Conservation (phyloP, 2,888 invertebrate species). For the Steinernema carpocapsae region DNA sequence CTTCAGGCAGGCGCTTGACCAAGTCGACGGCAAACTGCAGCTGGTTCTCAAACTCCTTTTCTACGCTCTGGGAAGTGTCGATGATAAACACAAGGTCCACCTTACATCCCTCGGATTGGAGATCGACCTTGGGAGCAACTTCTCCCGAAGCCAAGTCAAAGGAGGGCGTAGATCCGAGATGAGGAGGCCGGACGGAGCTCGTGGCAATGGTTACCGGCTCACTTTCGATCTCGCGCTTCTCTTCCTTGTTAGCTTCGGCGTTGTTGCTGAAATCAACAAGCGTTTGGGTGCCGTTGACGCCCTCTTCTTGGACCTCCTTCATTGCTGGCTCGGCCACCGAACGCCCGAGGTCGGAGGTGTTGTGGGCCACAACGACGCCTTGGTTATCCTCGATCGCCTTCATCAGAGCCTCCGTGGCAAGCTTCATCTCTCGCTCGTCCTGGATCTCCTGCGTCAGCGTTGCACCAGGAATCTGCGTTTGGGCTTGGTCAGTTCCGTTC, state of each 20-base stretch:
- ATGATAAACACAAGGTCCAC: slow-evolving; percentile 61
- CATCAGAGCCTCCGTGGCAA: slow-evolving; percentile 18
- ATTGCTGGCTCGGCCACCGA: background rate
- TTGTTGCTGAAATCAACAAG: background rate
- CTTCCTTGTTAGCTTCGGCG: background rate
- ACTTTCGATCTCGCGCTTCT: slow-evolving; percentile 26
- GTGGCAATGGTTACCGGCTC: background rate
- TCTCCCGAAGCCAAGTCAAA: slow-evolving; percentile 18
- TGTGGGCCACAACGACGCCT: background rate
- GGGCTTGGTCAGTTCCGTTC: background rate
- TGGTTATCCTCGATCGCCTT: slow-evolving; percentile 21
- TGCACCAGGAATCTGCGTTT: background rate
- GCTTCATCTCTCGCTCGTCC: background rate
- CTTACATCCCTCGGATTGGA: slow-evolving; percentile 43
- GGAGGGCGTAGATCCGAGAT: slow-evolving; percentile 14
- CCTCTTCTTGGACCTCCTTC: background rate
- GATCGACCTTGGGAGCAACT: slow-evolving; percentile 1
- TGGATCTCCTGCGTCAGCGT: background rate
- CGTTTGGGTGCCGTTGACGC: background rate
- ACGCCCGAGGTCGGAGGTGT: too few species aligned
- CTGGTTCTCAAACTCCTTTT: slow-evolving; percentile 55
- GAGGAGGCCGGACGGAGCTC: slow-evolving; percentile 9
- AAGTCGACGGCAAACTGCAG: slow-evolving; percentile 56
- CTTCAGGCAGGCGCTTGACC: slow-evolving; percentile 54
- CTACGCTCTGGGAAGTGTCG: slow-evolving; percentile 61